Evolutionary conservation across 2,797 vertebrate species (phyloP), one percentile per base, ranked within the genome.

Genomic region (Hydrolagus colliei): DNA sequence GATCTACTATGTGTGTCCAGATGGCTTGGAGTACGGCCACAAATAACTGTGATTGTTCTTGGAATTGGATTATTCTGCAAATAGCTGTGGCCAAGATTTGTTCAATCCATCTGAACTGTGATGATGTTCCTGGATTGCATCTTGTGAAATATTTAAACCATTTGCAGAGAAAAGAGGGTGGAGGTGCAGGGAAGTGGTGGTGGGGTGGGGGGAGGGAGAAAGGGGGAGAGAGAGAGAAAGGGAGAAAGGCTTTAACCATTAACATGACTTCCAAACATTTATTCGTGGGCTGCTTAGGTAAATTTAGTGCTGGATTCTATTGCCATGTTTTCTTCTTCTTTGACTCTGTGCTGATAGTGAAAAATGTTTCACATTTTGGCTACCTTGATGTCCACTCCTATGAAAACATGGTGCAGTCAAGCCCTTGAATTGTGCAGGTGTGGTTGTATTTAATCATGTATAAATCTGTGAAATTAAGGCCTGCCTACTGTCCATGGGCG

Each of bases 391-490:
- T 71, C 18, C 65, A 68, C 16, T 35, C 68, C 27, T 41, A 0
- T 67, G 65, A 71, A 65, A 14, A 14, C 71, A 16, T n/a, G 6
- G 65, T n/a, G 63, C 20, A 84, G 18, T 18, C 32, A 8, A 35
- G 20, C 79, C 65, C 65, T n/a, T 71, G 67, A 32, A 71, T 71
- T 52, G 79, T 84, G 79, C 79, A 84, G 65, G 79, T 41, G 63
- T 68, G 79, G 9, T n/a, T 71, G 79, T 41, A 52, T 84, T 84
- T 84, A 84, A 84, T 84, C 79, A 84, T 52, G 79, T 84, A 84
- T 84, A 63, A 84, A 63, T n/a, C 79, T 63, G 79, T 84, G 79
- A 84, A 84, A 84, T 84, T 71, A 71, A 84, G 79, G 32, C 79
- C 62, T 68, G 32, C 79, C 78, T 82, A 82, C 78, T 82, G 78